phyloP scores from a whole-genome alignment of 2,113 vertebrate genomes.

The Hippolais icterina region DNA sequence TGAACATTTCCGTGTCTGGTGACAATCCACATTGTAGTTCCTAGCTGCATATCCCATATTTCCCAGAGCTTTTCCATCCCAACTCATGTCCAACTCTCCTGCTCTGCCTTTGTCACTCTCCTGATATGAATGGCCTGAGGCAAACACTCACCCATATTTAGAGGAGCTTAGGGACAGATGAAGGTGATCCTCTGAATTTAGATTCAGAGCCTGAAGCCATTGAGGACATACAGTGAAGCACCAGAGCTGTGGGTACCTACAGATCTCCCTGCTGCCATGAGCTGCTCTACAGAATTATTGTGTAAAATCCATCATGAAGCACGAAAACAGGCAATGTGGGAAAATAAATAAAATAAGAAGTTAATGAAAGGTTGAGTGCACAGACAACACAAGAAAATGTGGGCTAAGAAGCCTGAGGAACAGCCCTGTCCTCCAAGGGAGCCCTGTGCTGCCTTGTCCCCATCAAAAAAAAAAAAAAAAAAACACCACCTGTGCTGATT shows the following conservation, averaged over 20 bases:
- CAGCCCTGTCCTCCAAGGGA: neutral
- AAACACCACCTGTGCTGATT: neutral
- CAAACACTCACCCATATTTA: neutral
- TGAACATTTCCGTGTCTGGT: neutral
- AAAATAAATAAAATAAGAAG: neutral
- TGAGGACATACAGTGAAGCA: neutral
- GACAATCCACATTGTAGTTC: neutral
- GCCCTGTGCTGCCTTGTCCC: neutral
- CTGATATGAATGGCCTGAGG: neutral
- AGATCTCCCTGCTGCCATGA: neutral
- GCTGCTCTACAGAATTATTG: neutral
- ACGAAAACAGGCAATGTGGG: neutral
- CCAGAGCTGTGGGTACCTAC: neutral
- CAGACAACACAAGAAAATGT: neutral
- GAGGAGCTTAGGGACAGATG: neutral
- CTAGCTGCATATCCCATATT: neutral
- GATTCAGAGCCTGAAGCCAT: neutral
- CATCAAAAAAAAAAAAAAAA: neutral
- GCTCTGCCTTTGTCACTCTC: neutral
- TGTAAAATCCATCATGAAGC: neutral
- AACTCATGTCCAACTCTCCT: neutral
- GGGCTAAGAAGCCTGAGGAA: neutral
- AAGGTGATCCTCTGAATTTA: neutral
- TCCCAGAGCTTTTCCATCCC: neutral
- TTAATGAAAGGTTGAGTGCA: neutral